Conservation (phyloP, 2,113 vertebrate species). For the Leucoraja erinaceus region DNA sequence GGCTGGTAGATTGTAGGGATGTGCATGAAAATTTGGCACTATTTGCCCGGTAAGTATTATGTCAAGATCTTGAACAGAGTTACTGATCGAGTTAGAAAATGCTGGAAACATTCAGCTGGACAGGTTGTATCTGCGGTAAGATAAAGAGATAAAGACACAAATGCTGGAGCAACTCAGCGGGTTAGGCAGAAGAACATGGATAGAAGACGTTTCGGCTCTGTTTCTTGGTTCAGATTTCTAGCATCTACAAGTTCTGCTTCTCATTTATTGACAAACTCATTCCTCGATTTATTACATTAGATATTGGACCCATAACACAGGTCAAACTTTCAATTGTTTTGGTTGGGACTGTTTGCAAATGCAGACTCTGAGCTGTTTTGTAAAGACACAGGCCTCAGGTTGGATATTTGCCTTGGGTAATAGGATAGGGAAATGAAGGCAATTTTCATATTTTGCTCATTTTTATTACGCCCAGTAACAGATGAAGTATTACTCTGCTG, state of each 20-base stretch:
- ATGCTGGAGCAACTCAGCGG: too few relatives aligned
- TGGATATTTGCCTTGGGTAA: background rate
- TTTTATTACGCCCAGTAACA: background rate
- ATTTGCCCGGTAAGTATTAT: background rate
- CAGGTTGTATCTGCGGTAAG: too few relatives aligned
- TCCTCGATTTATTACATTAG: background rate
- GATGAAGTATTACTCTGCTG: background rate
- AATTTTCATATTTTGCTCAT: background rate
- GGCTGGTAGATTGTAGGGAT: background rate
- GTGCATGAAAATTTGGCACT: background rate
- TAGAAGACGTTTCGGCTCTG: too few relatives aligned
- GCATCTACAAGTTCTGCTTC: too few relatives aligned
- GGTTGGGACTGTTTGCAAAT: background rate
- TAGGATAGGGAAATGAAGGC: too few relatives aligned
- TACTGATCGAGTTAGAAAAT: background rate
- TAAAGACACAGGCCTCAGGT: background rate
- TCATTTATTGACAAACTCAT: too few relatives aligned
- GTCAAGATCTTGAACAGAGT: background rate
- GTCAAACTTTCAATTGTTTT: background rate
- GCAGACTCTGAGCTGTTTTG: background rate
- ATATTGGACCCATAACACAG: background rate
- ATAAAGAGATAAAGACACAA: too few relatives aligned
- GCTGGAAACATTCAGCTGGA: too few relatives aligned
- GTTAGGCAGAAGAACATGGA: too few relatives aligned
- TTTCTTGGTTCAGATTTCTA: too few relatives aligned